Conservation (phyloP, 2,888 invertebrate species). For the Napeogenes sylphis region DNA sequence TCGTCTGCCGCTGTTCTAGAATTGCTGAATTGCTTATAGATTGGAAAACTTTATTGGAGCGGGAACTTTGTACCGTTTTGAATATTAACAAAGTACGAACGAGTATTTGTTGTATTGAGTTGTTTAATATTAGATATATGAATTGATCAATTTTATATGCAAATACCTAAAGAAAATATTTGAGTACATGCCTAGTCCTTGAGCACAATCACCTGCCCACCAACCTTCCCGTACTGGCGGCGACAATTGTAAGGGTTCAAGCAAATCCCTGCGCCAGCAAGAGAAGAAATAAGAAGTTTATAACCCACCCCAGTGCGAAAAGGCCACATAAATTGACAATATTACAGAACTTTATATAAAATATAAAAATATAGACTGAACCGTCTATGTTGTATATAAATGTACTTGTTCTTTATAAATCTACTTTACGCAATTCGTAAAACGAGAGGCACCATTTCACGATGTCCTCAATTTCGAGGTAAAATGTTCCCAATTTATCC, state of each 20-base stretch:
- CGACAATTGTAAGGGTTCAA: conserved; percentile 91
- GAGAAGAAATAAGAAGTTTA: conserved; percentile 91
- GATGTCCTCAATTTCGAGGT: not conserved
- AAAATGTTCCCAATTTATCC: not conserved
- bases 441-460: not conserved
- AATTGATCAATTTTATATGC: not conserved
- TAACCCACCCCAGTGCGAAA: conserved; percentile 74
- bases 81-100: no score
- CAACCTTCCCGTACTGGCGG: conserved; percentile 81
- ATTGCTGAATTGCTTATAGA: conserved; percentile 23
- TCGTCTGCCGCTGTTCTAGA: conserved; percentile 14
- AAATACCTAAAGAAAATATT: not conserved
- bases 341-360: not conserved
- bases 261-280: conserved; percentile 85
- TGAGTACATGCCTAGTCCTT: conserved; percentile 89
- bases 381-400: no score
- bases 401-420: no score
- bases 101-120: no score
- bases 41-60: conserved; percentile 18
- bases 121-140: no score
- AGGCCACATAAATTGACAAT: conserved; percentile 46
- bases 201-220: conserved; percentile 84
- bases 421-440: no score
- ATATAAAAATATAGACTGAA: not conserved
- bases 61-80: no score